Evolutionary conservation across 2,113 vertebrate genomes (phyloP).

Genomic region (Electrona antarctica): DNA sequence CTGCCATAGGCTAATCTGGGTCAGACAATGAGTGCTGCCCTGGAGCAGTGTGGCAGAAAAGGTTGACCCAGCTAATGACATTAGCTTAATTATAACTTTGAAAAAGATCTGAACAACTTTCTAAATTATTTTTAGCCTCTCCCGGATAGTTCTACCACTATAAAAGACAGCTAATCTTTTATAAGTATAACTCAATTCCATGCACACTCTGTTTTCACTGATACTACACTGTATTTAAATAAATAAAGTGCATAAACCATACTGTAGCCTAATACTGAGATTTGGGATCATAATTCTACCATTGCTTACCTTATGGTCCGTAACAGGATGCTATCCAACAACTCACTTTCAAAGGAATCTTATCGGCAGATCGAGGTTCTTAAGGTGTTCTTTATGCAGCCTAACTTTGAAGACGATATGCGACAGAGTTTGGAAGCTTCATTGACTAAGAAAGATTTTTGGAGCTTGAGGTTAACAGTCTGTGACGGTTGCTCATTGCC

Average conservation of each 20-base stretch:
- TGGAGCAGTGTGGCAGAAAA: too few species aligned
- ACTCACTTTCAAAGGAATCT: constrained; percentile 36
- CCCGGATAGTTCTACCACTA: background rate
- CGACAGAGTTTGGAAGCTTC: constrained; percentile 69
- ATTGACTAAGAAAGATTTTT: constrained; percentile 73
- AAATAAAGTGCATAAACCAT: too few species aligned
- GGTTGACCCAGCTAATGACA: too few species aligned
- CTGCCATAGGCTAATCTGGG: too few species aligned
- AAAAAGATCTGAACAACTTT: too few species aligned
- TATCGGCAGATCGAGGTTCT: constrained; percentile 12
- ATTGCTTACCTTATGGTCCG: constrained; percentile 59
- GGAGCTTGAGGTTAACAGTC: constrained; percentile 81
- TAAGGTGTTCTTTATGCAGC: constrained; percentile 44
- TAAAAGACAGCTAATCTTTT: background rate
- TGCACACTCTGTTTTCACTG: background rate
- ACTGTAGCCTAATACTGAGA: background rate
- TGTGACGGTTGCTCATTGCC: constrained; percentile 76
- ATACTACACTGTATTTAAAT: background rate
- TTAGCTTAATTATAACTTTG: too few species aligned
- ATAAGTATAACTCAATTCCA: background rate
- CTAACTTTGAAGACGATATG: constrained; percentile 54
- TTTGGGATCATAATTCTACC: constrained; percentile 1
- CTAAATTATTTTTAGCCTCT: too few species aligned
- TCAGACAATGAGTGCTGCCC: too few species aligned
- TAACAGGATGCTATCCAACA: constrained; percentile 5